Evolutionary conservation across 2,113 vertebrate genomes (phyloP).

Genomic region (Alouatta palliata): DNA sequence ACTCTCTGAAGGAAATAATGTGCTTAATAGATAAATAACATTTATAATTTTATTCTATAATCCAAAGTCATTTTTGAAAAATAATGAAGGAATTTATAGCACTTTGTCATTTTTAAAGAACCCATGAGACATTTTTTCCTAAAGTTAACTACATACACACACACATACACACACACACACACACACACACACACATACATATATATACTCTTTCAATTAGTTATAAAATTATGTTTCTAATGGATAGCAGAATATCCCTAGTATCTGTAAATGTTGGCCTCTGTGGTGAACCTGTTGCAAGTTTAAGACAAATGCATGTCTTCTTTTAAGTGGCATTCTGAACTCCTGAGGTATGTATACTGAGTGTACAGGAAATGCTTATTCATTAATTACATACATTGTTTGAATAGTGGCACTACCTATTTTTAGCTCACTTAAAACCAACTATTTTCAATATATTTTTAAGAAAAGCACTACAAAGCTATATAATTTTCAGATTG

Average conservation of each 20-base stretch:
- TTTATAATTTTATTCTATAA: slow-evolving; percentile 6
- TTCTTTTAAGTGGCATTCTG: neutral
- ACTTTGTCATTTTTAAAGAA: slow-evolving; percentile 47
- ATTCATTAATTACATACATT: neutral
- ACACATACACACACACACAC: neutral
- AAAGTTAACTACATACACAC: slow-evolving; percentile 53
- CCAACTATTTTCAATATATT: neutral
- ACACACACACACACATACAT: neutral
- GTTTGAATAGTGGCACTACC: neutral
- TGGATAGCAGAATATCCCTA: neutral
- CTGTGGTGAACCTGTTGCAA: neutral
- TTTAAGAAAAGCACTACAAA: neutral
- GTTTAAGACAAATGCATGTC: neutral
- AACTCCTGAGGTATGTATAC: neutral
- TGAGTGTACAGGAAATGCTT: neutral
- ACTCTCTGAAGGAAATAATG: neutral
- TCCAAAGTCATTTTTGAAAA: slow-evolving; percentile 36
- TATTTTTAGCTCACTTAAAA: neutral
- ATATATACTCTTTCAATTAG: neutral
- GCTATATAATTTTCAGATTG: neutral
- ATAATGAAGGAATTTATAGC: slow-evolving; percentile 11
- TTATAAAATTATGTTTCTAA: slow-evolving; percentile 52
- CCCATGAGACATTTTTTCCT: neutral
- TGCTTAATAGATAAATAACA: neutral
- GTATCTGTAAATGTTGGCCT: neutral